Conservation (phyloP, 2,888 invertebrate genomes). For the Aquatica leii region DNA sequence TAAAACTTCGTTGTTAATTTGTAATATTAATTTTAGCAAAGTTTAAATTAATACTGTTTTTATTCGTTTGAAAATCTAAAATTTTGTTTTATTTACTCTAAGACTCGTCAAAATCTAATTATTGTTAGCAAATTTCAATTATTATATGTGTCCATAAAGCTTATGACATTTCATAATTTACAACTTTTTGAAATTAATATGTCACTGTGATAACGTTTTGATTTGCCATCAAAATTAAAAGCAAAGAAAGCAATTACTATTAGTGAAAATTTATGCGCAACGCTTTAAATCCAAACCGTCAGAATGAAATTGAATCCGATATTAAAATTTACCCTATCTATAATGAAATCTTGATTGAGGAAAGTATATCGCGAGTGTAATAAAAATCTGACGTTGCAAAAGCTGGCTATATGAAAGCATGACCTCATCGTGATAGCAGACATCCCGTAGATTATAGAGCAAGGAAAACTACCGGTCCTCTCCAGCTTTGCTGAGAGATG, state of each 20-base stretch:
- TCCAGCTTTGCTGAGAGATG: conserved; percentile 19
- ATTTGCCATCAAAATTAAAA: conserved; percentile 37
- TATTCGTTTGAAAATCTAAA: too few species aligned
- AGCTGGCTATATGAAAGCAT: conserved; percentile 44
- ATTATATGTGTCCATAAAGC: too few species aligned
- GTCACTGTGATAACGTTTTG: conserved; percentile 5
- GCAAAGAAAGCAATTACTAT: conserved; percentile 49
- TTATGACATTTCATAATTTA: too few species aligned
- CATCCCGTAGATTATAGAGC: conserved; percentile 26
- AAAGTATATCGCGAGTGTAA: conserved; percentile 57
- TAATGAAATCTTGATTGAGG: conserved; percentile 62
- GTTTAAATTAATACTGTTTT: too few species aligned
- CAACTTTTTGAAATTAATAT: too few species aligned
- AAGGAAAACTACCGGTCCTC: conserved; percentile 23
- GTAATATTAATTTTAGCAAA: too few species aligned
- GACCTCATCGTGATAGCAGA: conserved; percentile 35
- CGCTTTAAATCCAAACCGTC: conserved; percentile 51
- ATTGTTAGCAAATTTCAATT: too few species aligned
- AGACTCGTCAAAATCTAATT: too few species aligned
- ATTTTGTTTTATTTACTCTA: too few species aligned
- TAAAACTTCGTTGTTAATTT: too few species aligned
- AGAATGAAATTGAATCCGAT: conserved; percentile 59
- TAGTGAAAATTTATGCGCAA: conserved; percentile 50
- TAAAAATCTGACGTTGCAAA: conserved; percentile 59
- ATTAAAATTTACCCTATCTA: conserved; percentile 61